Conservation (phyloP, 2,113 vertebrate genomes). For the Butastur rufipennis region DNA sequence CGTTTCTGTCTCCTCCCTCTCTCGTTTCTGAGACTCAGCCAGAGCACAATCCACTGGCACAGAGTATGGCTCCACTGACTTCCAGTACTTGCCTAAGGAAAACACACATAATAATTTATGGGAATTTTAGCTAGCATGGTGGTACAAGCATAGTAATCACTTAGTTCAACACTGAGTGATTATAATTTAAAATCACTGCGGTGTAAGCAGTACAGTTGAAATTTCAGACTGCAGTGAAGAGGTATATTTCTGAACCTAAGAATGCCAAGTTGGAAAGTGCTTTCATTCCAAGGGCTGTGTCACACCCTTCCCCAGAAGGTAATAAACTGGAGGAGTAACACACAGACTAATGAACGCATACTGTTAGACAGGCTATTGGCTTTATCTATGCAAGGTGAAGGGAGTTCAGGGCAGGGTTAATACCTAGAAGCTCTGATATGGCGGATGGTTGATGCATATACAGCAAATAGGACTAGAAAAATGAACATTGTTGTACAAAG, state of each 20-base stretch:
- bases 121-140: constrained; percentile 54
- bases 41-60: constrained; percentile 69
- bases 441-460: not conserved
- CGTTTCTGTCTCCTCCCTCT: constrained; percentile 77
- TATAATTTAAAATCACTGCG: constrained; percentile 58
- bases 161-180: constrained; percentile 47
- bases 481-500: constrained; percentile 31
- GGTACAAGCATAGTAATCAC: constrained; percentile 49
- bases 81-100: constrained; percentile 82
- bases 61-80: constrained; percentile 71
- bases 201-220: constrained; percentile 46
- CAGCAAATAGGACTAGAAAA: constrained; percentile 25
- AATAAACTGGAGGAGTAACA: constrained; percentile 58
- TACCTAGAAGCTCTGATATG: not conserved
- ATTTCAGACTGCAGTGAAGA: constrained; percentile 62
- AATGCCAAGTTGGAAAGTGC: constrained; percentile 62
- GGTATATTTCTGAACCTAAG: constrained; percentile 46
- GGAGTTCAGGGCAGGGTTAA: constrained; percentile 14
- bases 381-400: constrained; percentile 12
- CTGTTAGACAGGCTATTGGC: constrained; percentile 23
- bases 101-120: constrained; percentile 59
- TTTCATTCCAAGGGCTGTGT: constrained; percentile 57
- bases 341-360: constrained; percentile 29
- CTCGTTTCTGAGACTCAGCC: constrained; percentile 72
- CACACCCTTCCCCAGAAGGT: constrained; percentile 63